These are phyloP conservation scores for Epinephelus lanceolatus DNA, from an alignment of 2,113 vertebrate genomes.

Conservation along the genomic window DNA sequence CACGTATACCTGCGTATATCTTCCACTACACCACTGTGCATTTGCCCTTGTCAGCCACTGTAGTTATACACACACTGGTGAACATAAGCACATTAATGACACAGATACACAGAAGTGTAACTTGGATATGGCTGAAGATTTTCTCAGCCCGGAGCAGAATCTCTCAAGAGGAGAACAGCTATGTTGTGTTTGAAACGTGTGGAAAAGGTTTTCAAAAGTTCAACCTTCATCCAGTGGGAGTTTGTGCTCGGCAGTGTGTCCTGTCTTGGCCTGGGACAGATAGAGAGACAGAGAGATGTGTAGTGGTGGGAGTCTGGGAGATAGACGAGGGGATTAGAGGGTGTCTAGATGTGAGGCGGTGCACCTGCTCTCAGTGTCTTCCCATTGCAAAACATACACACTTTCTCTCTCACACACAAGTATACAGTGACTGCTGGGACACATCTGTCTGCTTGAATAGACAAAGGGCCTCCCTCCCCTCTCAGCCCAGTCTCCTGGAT, in stretches of 20 bases:
- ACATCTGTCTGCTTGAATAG: conserved; percentile 71
- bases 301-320: conserved; percentile 55
- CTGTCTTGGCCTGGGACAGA: conserved; percentile 24
- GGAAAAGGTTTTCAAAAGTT: conserved; percentile 63
- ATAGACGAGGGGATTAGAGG: conserved; percentile 76
- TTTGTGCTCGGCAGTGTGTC: conserved; percentile 34
- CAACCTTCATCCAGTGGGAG: conserved; percentile 61
- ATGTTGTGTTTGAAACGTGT: conserved; percentile 59
- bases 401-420: conserved; percentile 8
- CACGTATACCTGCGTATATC: too few species aligned
- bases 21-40: too few species aligned
- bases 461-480: conserved; percentile 44
- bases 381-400: conserved; percentile 47
- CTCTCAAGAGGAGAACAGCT: not conserved
- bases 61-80: not conserved
- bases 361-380: conserved; percentile 79
- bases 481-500: conserved; percentile 72
- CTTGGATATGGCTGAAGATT: conserved; percentile 8
- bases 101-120: too few species aligned
- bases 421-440: conserved; percentile 43
- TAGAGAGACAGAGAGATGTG: not conserved
- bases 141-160: conserved; percentile 22
- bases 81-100: not conserved
- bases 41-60: too few species aligned
- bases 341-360: conserved; percentile 73